Conservation (phyloP, 2,797 vertebrate genomes). For the Chloroceryle amazona region DNA sequence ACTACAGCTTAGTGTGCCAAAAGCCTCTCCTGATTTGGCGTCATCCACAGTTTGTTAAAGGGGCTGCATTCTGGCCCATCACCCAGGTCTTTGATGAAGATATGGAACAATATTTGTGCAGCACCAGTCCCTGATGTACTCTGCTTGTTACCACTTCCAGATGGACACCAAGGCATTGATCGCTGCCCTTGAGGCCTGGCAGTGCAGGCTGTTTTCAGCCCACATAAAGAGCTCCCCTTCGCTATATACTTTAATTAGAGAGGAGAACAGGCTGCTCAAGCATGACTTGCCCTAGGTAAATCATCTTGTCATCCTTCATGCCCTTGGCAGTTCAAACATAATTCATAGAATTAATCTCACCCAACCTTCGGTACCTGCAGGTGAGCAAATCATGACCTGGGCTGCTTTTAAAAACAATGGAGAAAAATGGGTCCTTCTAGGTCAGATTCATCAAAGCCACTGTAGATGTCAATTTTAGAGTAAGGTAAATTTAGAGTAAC, state of each 20-base stretch:
- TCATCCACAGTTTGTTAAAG: neutral
- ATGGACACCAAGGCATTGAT: neutral
- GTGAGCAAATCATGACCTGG: neutral
- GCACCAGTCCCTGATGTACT: neutral
- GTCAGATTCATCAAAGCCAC: neutral
- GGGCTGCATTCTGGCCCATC: neutral
- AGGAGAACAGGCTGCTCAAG: neutral
- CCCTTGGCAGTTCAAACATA: neutral
- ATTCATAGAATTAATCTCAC: neutral
- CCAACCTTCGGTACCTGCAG: neutral
- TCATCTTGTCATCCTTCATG: neutral
- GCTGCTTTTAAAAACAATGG: neutral
- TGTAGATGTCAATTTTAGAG: neutral
- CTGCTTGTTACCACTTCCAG: neutral
- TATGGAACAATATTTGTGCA: neutral
- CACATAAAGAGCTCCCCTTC: accelerated
- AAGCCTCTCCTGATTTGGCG: neutral
- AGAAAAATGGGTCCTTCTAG: neutral
- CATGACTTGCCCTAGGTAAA: neutral
- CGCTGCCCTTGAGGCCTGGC: neutral
- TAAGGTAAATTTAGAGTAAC: neutral
- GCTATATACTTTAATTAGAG: neutral
- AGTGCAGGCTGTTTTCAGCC: neutral
- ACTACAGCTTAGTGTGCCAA: neutral
- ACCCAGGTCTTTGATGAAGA: neutral